Conservation (phyloP, 2,797 vertebrate species). For the Myiotriccus ornatus region DNA sequence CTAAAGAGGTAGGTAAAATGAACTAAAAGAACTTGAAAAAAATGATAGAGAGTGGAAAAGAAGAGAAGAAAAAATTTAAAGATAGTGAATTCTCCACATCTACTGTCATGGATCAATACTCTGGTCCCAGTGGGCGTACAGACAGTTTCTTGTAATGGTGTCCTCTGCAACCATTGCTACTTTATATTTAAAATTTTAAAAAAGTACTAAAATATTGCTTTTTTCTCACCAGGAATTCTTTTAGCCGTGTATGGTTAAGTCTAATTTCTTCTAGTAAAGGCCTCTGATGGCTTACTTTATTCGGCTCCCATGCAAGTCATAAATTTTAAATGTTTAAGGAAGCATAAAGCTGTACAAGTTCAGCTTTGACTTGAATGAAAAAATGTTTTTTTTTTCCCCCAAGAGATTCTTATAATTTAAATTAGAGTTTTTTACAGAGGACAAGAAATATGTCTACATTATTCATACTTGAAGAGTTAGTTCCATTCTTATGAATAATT, state of each 20-base stretch:
- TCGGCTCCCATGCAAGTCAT: neutral
- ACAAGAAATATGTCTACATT: conserved; percentile 30
- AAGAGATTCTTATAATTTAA: conserved; percentile 5
- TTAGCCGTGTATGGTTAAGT: neutral
- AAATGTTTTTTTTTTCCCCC: neutral
- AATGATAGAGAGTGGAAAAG: neutral
- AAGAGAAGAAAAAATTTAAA: neutral
- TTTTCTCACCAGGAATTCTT: neutral
- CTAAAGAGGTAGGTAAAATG: neutral
- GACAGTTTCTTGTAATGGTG: neutral
- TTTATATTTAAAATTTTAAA: neutral
- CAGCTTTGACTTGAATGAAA: neutral
- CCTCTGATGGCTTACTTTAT: neutral
- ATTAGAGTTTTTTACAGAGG: neutral
- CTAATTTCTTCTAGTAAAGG: neutral
- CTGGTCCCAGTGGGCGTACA: neutral
- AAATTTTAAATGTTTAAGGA: conserved; percentile 33
- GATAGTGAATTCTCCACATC: neutral
- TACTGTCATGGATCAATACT: neutral
- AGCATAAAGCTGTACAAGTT: neutral
- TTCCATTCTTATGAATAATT: conserved; percentile 46
- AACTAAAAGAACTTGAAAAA: neutral
- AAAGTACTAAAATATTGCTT: neutral
- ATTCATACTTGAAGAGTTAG: conserved; percentile 38
- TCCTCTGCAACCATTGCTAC: neutral